Evolutionary conservation across 2,113 vertebrate genomes (phyloP).

Genomic region (Mohoua ochrocephala): DNA sequence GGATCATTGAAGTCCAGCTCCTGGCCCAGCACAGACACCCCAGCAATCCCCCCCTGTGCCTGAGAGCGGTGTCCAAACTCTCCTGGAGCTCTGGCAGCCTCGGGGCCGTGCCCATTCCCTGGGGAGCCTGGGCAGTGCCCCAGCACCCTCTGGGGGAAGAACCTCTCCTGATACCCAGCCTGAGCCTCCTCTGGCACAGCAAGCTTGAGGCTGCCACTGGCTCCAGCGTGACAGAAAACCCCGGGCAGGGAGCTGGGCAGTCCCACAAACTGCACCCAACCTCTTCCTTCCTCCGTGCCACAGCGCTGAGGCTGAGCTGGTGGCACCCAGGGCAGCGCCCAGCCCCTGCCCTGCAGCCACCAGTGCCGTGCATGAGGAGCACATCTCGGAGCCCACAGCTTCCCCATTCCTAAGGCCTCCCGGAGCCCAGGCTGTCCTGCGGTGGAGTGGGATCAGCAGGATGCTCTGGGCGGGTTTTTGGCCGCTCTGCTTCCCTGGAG

Average conservation of each 20-base stretch:
- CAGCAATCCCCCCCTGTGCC: background rate
- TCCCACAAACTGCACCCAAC: rapidly evolving
- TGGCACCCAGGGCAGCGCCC: background rate
- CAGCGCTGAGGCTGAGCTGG: background rate
- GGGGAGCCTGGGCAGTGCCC: background rate
- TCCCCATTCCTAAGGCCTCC: rapidly evolving
- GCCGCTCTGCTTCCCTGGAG: background rate
- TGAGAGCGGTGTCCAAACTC: background rate
- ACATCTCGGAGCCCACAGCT: rapidly evolving
- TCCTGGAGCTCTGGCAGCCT: background rate
- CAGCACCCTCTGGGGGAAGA: background rate
- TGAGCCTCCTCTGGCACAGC: background rate
- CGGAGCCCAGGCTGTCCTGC: background rate
- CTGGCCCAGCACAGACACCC: too few relatives aligned
- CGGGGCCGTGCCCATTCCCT: background rate
- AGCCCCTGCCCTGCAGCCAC: background rate
- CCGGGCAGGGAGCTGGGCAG: background rate
- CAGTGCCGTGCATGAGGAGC: rapidly evolving
- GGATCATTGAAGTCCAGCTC: background rate
- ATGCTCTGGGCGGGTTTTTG: background rate
- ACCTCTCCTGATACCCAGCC: background rate
- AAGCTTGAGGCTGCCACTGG: slow-evolving; percentile 63
- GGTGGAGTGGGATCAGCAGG: background rate
- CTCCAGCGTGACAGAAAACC: slow-evolving; percentile 55
- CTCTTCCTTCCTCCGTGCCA: background rate